Percentiles rank a stretch among this genome's conserved stretches.
These are phyloP conservation scores for Struthidea cinerea DNA, from an alignment of 2,113 vertebrate genomes.

Conservation along the genomic window DNA sequence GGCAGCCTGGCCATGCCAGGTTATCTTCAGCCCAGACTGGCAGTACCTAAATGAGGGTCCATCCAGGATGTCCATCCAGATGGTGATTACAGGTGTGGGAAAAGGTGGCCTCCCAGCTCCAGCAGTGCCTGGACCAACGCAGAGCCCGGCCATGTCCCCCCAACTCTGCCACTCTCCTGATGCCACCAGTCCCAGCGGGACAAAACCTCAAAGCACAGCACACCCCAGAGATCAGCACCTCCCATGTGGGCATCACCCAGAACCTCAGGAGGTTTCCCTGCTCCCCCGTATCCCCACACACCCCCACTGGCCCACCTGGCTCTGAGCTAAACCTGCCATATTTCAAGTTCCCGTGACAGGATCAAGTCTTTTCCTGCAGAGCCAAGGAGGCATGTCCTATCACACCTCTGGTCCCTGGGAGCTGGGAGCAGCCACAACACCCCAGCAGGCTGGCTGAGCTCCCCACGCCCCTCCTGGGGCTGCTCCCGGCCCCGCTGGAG, in stretches of 20 bases:
- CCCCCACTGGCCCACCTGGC: neutral
- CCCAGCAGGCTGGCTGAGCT: neutral
- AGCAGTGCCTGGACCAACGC: accelerated
- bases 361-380: neutral
- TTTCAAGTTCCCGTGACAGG: neutral
- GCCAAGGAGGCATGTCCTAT: neutral
- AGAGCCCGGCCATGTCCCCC: neutral
- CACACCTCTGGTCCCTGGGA: neutral
- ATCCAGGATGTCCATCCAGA: neutral
- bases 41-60: neutral
- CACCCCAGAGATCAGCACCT: neutral
- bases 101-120: neutral
- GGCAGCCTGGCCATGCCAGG: neutral
- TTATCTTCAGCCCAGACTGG: neutral
- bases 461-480: neutral
- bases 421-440: neutral
- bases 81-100: neutral
- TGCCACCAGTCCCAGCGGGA: neutral
- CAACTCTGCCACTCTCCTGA: neutral
- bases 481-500: accelerated
- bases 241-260: neutral
- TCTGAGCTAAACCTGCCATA: neutral
- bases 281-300: neutral
- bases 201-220: neutral
- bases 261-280: neutral